Conservation (phyloP, 2,888 invertebrate species). For the Merodon equestris region DNA sequence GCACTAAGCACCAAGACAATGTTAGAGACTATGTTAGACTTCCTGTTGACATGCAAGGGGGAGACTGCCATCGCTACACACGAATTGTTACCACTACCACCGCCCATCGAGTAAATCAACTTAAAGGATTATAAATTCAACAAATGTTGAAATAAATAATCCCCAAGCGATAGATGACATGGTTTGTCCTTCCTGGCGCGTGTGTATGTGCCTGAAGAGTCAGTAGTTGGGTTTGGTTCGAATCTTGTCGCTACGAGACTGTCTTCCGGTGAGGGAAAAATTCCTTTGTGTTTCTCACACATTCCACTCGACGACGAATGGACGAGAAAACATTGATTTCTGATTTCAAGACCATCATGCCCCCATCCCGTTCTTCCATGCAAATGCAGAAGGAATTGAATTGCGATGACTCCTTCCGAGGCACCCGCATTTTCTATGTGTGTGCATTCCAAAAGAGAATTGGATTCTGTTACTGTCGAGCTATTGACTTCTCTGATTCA, state of each 20-base stretch:
- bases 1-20: conserved; percentile 59
- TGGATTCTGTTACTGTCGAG: background rate
- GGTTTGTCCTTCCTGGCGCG: conserved; percentile 62
- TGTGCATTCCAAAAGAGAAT: no score
- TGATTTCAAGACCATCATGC: background rate
- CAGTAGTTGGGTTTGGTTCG: background rate
- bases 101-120: conserved; percentile 59
- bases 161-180: conserved; percentile 64
- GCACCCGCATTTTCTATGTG: background rate
- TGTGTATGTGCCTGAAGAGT: conserved; percentile 1
- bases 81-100: background rate
- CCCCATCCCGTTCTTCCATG: background rate
- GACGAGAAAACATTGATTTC: conserved; percentile 25
- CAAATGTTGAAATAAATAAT: conserved; percentile 68
- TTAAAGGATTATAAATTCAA: conserved; percentile 68
- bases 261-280: conserved; percentile 43
- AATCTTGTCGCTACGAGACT: conserved; percentile 45
- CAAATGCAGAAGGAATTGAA: conserved; percentile 23
- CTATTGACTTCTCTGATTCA: background rate
- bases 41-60: conserved; percentile 60
- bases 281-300: conserved; percentile 8
- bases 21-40: conserved; percentile 62
- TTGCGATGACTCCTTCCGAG: no score
- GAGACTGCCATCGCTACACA: background rate
- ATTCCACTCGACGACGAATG: conserved; percentile 28